These are phyloP conservation scores for Cololabis saira DNA, from an alignment of 2,113 vertebrate genomes.

Conservation along the genomic window DNA sequence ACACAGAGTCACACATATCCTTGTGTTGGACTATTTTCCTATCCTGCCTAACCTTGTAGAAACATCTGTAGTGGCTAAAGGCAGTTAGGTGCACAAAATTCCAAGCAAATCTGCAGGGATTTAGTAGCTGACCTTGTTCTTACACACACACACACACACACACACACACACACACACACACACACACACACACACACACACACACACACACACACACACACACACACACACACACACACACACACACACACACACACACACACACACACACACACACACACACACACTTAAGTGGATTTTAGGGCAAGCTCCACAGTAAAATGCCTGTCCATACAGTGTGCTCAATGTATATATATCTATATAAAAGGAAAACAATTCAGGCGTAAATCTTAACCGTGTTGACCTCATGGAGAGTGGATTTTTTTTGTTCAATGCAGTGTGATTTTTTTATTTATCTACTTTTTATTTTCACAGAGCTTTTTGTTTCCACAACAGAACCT, in stretches of 20 bases:
- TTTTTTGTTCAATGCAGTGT: too few species aligned
- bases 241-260: constrained; percentile 2
- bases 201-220: neutral
- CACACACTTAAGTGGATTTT: neutral
- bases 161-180: neutral
- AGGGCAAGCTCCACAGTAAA: too few species aligned
- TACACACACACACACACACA: neutral
- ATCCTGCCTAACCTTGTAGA: constrained; percentile 38
- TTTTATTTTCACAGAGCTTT: too few species aligned
- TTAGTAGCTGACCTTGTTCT: constrained; percentile 21
- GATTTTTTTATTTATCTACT: too few species aligned
- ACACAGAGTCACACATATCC: constrained; percentile 36
- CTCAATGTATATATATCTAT: too few species aligned
- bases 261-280: neutral
- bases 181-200: neutral
- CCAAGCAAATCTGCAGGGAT: constrained; percentile 28
- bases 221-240: constrained; percentile 5
- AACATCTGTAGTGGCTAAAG: constrained; percentile 34
- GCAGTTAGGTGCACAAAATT: constrained; percentile 34
- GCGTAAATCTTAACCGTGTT: too few species aligned
- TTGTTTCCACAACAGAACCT: too few species aligned
- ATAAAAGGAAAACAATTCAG: too few species aligned
- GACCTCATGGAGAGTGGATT: too few species aligned
- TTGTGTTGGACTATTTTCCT: constrained; percentile 25
- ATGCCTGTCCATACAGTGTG: too few species aligned